Evolutionary conservation across 1,140 invertebrate species (phyloP).

Genomic region (Nylanderia fulva): DNA sequence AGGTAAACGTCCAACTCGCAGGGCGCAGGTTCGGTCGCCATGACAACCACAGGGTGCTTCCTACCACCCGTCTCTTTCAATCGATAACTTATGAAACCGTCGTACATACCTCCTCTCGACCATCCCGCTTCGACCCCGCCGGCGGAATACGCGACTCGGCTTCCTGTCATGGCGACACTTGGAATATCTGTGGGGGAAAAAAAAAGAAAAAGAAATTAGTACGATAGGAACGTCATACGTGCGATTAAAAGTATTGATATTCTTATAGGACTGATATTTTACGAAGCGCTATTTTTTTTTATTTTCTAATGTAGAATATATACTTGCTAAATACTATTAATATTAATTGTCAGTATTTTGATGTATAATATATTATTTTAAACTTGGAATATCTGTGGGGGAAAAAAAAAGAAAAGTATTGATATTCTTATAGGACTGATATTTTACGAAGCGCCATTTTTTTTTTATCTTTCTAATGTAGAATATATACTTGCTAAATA

Average conservation of each 20-base stretch:
- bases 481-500: no score
- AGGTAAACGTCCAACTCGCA: constrained; percentile 84
- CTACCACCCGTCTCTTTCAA: constrained; percentile 79
- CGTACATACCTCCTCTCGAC: constrained; percentile 71
- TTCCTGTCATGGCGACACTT: constrained; percentile 76
- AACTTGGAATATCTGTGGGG: no score
- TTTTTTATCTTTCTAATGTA: no score
- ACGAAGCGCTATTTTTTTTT: background rate
- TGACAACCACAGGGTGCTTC: constrained; percentile 77
- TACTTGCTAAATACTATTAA: background rate
- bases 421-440: no score
- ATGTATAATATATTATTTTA: constrained; percentile 15
- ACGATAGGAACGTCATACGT: background rate
- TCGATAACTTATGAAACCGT: constrained; percentile 85
- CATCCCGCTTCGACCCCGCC: constrained; percentile 40
- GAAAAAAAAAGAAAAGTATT: no score
- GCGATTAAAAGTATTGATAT: background rate
- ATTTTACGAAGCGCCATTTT: no score
- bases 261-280: background rate
- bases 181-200: constrained; percentile 14
- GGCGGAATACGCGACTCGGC: constrained; percentile 65
- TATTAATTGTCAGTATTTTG: background rate
- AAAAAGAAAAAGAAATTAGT: background rate
- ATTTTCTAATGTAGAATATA: background rate
- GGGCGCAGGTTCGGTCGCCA: constrained; percentile 83